Conservation (phyloP, 2,888 invertebrate species). For the Liopterus haemorrhoidalis region DNA sequence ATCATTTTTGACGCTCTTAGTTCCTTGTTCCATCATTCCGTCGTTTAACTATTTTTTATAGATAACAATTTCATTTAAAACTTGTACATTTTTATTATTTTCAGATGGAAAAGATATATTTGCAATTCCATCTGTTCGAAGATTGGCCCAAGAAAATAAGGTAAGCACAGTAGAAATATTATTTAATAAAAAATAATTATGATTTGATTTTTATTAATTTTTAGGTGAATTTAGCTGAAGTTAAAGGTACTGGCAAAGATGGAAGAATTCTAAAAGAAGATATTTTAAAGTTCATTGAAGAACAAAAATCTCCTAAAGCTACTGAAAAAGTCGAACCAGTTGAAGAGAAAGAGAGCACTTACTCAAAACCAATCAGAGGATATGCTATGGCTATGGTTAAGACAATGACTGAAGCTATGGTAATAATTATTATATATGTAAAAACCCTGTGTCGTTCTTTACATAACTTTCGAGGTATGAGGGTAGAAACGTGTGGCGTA, state of each 20-base stretch:
- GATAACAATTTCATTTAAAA: no score
- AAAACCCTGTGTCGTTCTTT: no score
- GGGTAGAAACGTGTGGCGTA: no score
- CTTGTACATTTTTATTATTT: no score
- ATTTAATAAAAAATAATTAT: constrained; percentile 11
- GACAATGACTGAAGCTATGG: constrained; percentile 85
- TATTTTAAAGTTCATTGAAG: constrained; percentile 64
- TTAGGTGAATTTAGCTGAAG: constrained; percentile 61
- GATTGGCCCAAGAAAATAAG: constrained; percentile 85
- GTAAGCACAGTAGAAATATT: constrained; percentile 45
- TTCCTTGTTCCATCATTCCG: no score
- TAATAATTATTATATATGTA: constrained; percentile 40
- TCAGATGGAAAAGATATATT: no score
- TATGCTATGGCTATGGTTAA: constrained; percentile 91
- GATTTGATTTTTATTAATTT: constrained; percentile 32
- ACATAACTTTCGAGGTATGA: no score
- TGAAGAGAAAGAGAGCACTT: constrained; percentile 42
- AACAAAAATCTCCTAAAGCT: constrained; percentile 34
- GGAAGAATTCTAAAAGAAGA: constrained; percentile 95
- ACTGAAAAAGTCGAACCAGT: constrained; percentile 12
- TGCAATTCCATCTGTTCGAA: constrained; percentile 91
- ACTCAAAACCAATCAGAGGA: constrained; percentile 65
- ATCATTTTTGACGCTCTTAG: no score
- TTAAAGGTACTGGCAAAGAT: constrained; percentile 76
- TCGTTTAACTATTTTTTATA: no score